Evolutionary conservation across 1,140 invertebrate species (phyloP), one percentile per base, ranked within the genome.

Genomic region (Drosophila elegans): DNA sequence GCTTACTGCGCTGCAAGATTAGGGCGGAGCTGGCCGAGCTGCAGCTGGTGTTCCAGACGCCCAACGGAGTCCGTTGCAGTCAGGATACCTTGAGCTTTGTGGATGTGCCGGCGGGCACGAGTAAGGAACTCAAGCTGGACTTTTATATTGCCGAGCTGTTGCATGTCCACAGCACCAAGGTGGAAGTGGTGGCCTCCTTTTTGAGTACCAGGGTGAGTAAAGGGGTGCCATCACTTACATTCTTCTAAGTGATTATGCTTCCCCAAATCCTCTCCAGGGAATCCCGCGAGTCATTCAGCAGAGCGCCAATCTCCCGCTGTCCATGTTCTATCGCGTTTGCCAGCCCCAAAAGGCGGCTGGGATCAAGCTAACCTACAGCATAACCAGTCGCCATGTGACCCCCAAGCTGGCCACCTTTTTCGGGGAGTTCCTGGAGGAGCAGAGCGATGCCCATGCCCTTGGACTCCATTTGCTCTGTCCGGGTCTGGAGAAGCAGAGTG

Each of bases 311-410:
- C 56, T 92, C 38, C 91, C 91, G 0, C 51, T 92, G 5, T 76
- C 62, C 51, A 91, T 91, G 89, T 88, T 92, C 57, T 92, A 80
- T 72, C 88, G 80, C 44, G 48, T 36, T 10, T 73, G 60, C 10
- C 75, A 74, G 51, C 82, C 91, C 0, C 91, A 92, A 46, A 92
- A 92, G 52, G 80, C 90, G 5, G 91, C 84, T 1, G 64, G 72
- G 0, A 90, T 92, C 11, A 92, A 92, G 74, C 39, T 92, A 2
- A 92, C 91, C 5, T 85, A 91, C 52, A 85, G 73, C 51, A 81
- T 91, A 5, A 86, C 68, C 34, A 78, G 80, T n/a, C 78, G 75
- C 3, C 72, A 85, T 56, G 68, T 82, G 13, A 63, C 52, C 25
- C 80, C 78, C 39, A 92, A 82, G 55, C 59, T 92, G 44, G 25